Conservation (phyloP, 2,797 vertebrate species). For the Remorina albescens region DNA sequence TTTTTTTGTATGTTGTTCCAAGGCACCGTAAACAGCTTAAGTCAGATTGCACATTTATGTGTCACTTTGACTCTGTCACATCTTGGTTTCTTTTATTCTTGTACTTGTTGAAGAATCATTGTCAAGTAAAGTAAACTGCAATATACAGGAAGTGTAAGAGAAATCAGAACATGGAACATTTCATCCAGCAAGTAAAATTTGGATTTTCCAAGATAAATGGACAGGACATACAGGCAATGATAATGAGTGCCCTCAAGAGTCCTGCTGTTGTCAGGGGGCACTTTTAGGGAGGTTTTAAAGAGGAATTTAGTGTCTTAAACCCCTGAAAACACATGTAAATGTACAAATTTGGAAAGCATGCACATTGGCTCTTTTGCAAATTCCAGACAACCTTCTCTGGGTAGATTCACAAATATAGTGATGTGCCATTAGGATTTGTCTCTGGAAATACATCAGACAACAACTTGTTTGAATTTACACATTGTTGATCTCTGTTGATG, state of each 20-base stretch:
- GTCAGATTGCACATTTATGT: neutral
- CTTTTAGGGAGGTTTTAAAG: neutral
- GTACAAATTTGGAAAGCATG: neutral
- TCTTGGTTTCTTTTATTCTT: neutral
- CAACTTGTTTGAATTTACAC: neutral
- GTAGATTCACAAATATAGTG: neutral
- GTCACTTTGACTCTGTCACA: neutral
- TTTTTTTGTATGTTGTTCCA: neutral
- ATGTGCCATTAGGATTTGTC: neutral
- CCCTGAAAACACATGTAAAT: neutral
- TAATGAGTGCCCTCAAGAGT: neutral
- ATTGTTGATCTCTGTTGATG: neutral
- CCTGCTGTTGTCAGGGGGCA: neutral
- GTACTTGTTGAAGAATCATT: neutral
- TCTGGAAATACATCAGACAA: neutral
- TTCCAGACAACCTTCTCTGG: neutral
- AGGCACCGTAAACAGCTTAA: neutral
- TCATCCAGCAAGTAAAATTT: too few species aligned
- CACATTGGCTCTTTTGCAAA: neutral
- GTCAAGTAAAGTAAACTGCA: neutral
- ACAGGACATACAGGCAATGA: neutral
- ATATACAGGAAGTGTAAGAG: neutral
- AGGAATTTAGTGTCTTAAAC: neutral
- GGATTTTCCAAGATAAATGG: neutral
- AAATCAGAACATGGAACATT: neutral